Conservation (phyloP, 2,888 invertebrate species). For the Limenitis camilla region DNA sequence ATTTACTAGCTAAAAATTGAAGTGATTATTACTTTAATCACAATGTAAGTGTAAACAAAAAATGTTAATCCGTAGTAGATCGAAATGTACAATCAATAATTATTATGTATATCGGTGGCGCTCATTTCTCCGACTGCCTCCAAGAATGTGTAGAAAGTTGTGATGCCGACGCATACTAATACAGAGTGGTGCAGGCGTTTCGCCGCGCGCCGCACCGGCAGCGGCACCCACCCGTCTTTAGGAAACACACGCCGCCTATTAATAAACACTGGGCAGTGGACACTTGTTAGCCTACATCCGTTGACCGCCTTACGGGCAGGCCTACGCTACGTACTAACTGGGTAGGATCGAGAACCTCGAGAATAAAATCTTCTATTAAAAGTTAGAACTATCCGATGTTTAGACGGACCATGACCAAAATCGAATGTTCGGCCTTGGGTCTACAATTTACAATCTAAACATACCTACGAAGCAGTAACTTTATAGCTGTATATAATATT, state of each 20-base stretch:
- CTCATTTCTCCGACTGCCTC: slow-evolving; percentile 63
- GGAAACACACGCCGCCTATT: slow-evolving; percentile 36
- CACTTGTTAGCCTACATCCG: slow-evolving; percentile 64
- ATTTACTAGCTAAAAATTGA: too few species aligned
- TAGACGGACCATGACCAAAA: not conserved
- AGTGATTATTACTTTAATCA: too few species aligned
- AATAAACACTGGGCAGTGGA: slow-evolving; percentile 53
- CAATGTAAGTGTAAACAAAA: too few species aligned
- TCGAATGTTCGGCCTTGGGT: slow-evolving; percentile 17
- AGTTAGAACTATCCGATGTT: not conserved
- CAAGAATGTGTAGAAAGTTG: slow-evolving; percentile 74
- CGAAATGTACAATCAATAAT: slow-evolving; percentile 24
- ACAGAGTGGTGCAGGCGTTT: slow-evolving; percentile 41
- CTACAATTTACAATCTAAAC: not conserved
- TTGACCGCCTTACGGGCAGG: slow-evolving; percentile 36
- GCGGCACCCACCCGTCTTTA: slow-evolving; percentile 24
- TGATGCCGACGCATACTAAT: slow-evolving; percentile 72
- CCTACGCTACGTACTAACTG: slow-evolving; percentile 25
- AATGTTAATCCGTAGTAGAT: slow-evolving; percentile 11
- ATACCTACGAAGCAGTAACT: not conserved
- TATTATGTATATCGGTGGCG: slow-evolving; percentile 51
- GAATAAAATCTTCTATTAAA: slow-evolving; percentile 9
- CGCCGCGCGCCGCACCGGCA: slow-evolving; percentile 37
- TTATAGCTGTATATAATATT: not conserved
- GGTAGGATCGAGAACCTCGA: slow-evolving; percentile 17